Conservation (phyloP, 2,797 vertebrate species). For the Pelochelys cantorii region DNA sequence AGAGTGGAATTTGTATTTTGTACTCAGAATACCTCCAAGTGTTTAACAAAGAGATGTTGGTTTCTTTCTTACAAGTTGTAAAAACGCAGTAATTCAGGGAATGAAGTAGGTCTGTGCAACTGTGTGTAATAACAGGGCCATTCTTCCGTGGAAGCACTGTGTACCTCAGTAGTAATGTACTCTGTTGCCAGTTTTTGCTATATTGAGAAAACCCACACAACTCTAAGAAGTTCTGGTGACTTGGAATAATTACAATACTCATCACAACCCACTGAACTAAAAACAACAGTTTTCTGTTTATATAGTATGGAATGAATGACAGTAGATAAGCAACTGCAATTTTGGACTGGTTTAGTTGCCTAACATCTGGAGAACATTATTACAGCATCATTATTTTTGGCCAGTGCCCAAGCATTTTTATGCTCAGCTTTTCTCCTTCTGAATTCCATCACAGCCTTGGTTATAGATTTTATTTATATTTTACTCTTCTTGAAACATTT, state of each 20-base stretch:
- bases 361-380: conserved; percentile 70
- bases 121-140: conserved; percentile 31
- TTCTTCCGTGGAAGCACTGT: conserved; percentile 6
- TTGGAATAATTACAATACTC: conserved; percentile 66
- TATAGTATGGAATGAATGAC: conserved; percentile 34
- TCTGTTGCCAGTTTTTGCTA: not conserved
- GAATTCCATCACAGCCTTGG: conserved; percentile 10
- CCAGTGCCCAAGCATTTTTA: not conserved
- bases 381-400: conserved; percentile 52
- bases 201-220: conserved; percentile 45
- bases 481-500: conserved; percentile 4
- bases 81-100: conserved; percentile 33
- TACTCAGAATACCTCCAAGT: conserved; percentile 52
- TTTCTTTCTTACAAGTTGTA: conserved; percentile 4
- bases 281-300: conserved; percentile 66
- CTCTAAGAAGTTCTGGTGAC: conserved; percentile 60
- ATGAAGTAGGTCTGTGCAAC: not conserved
- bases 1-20: conserved; percentile 49
- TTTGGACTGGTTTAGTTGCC: conserved; percentile 62
- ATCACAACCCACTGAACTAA: conserved; percentile 62
- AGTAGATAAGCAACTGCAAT: conserved; percentile 52
- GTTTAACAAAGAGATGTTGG: conserved; percentile 38
- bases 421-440: conserved; percentile 22
- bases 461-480: conserved; percentile 29
- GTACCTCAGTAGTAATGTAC: conserved; percentile 40